Percentiles rank a stretch among this genome's conserved stretches.
These are phyloP conservation scores for Neoaliturus tenellus DNA, from an alignment of 2,888 invertebrate species.

Conservation along the genomic window DNA sequence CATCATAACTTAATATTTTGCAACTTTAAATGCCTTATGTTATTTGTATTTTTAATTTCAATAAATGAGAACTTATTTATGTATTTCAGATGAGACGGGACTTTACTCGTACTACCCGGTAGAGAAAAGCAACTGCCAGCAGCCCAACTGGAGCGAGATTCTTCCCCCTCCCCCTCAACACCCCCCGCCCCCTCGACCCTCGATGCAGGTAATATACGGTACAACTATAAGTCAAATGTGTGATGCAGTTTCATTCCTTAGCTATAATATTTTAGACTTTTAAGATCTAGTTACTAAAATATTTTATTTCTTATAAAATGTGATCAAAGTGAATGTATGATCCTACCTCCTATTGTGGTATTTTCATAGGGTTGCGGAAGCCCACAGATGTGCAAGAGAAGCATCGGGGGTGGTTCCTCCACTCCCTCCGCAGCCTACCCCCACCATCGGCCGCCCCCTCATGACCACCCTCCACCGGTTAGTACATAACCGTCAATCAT, in stretches of 20 bases:
- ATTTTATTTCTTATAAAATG: too few species aligned
- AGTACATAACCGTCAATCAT: too few species aligned
- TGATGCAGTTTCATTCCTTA: too few species aligned
- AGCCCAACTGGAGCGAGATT: slow-evolving; percentile 67
- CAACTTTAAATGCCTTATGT: too few species aligned
- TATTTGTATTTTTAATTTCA: too few species aligned
- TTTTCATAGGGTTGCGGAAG: slow-evolving; percentile 38
- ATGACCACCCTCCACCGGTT: slow-evolving; percentile 64
- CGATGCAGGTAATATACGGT: slow-evolving; percentile 69
- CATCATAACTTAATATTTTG: too few species aligned
- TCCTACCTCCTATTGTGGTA: not conserved
- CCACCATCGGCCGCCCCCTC: slow-evolving; percentile 63
- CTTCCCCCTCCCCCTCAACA: slow-evolving; percentile 67
- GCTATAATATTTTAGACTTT: too few species aligned
- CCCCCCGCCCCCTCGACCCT: slow-evolving; percentile 67
- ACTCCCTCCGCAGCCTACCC: slow-evolving; percentile 61
- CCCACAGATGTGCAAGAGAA: slow-evolving; percentile 56
- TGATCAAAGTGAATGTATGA: too few species aligned
- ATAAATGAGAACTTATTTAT: too few species aligned
- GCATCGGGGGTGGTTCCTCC: slow-evolving; percentile 47
- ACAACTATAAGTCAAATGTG: too few species aligned
- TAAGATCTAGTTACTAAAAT: too few species aligned
- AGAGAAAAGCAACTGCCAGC: slow-evolving; percentile 24
- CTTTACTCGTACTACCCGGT: slow-evolving; percentile 57
- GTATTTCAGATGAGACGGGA: slow-evolving; percentile 53